These are phyloP conservation scores for Microtus obscurus DNA, from an alignment of 2,797 vertebrate genomes.

Conservation along the genomic window DNA sequence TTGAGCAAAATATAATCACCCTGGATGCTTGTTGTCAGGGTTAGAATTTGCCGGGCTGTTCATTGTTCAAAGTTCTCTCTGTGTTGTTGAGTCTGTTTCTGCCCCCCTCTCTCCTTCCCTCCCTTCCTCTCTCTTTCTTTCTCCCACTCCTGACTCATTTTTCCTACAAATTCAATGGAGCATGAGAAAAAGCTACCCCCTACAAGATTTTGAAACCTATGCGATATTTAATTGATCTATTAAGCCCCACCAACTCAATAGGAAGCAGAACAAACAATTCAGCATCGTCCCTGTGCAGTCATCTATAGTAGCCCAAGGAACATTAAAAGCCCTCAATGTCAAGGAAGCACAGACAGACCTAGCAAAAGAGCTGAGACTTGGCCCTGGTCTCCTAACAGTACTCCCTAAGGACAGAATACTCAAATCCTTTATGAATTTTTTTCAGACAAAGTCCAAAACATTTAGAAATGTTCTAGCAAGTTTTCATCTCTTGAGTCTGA, in stretches of 20 bases:
- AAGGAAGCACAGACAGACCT: not conserved
- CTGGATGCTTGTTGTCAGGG: too few species aligned
- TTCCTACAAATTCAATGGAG: not conserved
- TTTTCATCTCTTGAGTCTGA: not conserved
- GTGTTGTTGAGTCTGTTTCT: not conserved
- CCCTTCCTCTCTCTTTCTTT: too few species aligned
- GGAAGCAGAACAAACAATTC: conserved; percentile 52
- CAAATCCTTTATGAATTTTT: not conserved
- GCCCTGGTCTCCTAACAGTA: not conserved
- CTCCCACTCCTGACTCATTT: not conserved
- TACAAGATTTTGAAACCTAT: not conserved
- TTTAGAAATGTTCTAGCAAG: not conserved
- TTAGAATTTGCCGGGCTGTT: not conserved
- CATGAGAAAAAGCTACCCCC: not conserved
- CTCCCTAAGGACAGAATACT: not conserved
- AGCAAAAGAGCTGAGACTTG: not conserved
- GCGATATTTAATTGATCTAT: conserved; percentile 1
- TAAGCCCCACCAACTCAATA: not conserved
- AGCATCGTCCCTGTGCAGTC: not conserved
- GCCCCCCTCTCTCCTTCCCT: too few species aligned
- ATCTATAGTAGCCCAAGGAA: not conserved
- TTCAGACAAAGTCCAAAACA: not conserved
- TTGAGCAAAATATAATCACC: not conserved
- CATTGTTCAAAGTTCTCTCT: not conserved
- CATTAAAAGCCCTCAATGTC: not conserved